Percentiles rank a stretch among this genome's conserved stretches.
Conservation (phyloP, 2,113 vertebrate genomes). For the Phainopepla nitens region DNA sequence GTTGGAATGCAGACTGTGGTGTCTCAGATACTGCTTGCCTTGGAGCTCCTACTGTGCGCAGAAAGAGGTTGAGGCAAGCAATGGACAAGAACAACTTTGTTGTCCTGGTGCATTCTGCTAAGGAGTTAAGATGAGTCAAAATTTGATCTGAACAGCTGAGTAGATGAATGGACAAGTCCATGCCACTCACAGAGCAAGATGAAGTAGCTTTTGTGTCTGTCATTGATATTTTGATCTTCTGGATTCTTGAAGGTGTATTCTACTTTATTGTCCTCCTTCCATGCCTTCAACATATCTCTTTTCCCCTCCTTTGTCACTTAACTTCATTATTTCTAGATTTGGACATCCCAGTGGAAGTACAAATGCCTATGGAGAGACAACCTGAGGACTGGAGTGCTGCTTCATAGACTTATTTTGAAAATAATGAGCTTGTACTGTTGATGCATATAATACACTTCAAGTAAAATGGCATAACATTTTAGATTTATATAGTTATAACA, state of each 20-base stretch:
- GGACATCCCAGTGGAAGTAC: background rate
- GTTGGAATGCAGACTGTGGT: background rate
- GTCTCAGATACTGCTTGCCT: background rate
- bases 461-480: background rate
- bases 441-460: background rate
- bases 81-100: background rate
- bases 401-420: background rate
- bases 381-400: background rate
- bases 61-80: background rate
- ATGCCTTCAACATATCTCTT: background rate
- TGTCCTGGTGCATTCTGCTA: background rate
- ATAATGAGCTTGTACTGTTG: background rate
- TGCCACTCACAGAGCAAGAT: background rate
- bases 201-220: background rate
- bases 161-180: background rate
- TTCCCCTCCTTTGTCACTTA: background rate
- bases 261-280: background rate
- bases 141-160: background rate
- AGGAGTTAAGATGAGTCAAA: background rate
- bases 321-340: background rate
- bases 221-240: background rate
- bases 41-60: background rate
- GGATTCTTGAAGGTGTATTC: background rate
- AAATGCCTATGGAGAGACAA: background rate
- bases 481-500: too few relatives aligned